phyloP scores from a whole-genome alignment of 1,140 invertebrate species.

The Sipha flava region DNA sequence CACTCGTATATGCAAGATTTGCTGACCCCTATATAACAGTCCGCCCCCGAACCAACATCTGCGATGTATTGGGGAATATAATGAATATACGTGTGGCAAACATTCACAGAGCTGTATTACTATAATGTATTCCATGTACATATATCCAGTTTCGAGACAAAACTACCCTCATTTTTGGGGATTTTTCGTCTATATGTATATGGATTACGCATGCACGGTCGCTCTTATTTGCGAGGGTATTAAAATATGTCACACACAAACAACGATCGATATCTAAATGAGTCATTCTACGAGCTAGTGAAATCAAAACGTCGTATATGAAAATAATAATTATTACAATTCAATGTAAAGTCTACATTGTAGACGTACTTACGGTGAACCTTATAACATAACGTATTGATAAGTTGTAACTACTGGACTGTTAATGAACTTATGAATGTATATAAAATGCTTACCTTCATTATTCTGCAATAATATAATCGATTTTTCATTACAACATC shows the following conservation, averaged over 20 bases:
- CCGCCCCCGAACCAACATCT: slow-evolving; percentile 31
- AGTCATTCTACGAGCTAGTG: slow-evolving; percentile 14
- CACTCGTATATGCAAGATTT: slow-evolving; percentile 28
- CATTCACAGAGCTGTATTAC: slow-evolving; percentile 14
- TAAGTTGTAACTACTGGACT: too few species aligned
- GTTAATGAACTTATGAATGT: too few species aligned
- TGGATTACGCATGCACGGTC: slow-evolving; percentile 19
- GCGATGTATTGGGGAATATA: slow-evolving; percentile 29
- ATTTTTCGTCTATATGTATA: slow-evolving; percentile 4
- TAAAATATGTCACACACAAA: slow-evolving; percentile 22
- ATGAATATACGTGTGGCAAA: slow-evolving; percentile 27
- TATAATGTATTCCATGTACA: slow-evolving; percentile 13
- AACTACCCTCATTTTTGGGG: slow-evolving; percentile 30
- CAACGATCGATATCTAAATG: slow-evolving; percentile 31
- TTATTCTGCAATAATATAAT: neutral
- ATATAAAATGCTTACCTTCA: too few species aligned
- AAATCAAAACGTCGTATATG: neutral
- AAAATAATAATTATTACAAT: neutral
- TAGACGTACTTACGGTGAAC: too few species aligned
- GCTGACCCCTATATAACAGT: slow-evolving; percentile 18
- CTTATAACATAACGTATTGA: too few species aligned
- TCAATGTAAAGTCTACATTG: too few species aligned
- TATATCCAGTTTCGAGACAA: slow-evolving; percentile 25
- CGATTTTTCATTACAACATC: neutral
- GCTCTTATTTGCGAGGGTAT: slow-evolving; percentile 16